Percentiles rank a stretch among this genome's conserved stretches.
These are phyloP conservation scores for Slavum lentiscoides DNA, from an alignment of 2,888 invertebrate species.

Conservation along the genomic window DNA sequence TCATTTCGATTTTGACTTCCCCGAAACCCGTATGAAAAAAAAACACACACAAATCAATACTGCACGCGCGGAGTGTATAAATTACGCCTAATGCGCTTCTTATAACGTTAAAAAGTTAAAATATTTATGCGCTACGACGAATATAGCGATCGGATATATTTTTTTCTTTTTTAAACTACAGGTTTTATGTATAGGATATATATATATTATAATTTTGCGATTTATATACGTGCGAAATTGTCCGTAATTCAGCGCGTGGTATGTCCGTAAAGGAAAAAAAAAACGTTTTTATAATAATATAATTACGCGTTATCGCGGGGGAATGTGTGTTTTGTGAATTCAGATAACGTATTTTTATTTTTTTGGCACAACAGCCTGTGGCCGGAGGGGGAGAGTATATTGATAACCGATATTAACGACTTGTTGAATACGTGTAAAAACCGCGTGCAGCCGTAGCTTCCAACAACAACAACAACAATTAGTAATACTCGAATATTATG, in stretches of 20 bases:
- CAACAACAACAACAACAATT: not conserved
- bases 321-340: not conserved
- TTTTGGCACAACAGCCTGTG: not conserved
- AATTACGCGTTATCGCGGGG: not conserved
- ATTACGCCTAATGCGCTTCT: not conserved
- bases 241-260: not conserved
- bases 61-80: not conserved
- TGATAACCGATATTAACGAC: not conserved
- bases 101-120: not conserved
- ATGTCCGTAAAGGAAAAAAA: not conserved
- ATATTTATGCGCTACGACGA: not conserved
- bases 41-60: constrained; percentile 14
- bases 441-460: not conserved
- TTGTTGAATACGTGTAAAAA: not conserved
- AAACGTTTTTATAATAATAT: not conserved
- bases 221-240: no score
- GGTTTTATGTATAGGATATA: no score
- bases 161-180: no score
- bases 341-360: not conserved
- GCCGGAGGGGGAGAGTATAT: not conserved
- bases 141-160: not conserved
- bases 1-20: constrained; percentile 7
- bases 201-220: no score
- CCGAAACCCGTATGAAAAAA: not conserved
- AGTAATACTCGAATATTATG: not conserved